These are phyloP conservation scores for Saccopteryx leptura DNA, from an alignment of 2,113 vertebrate genomes.

Conservation along the genomic window DNA sequence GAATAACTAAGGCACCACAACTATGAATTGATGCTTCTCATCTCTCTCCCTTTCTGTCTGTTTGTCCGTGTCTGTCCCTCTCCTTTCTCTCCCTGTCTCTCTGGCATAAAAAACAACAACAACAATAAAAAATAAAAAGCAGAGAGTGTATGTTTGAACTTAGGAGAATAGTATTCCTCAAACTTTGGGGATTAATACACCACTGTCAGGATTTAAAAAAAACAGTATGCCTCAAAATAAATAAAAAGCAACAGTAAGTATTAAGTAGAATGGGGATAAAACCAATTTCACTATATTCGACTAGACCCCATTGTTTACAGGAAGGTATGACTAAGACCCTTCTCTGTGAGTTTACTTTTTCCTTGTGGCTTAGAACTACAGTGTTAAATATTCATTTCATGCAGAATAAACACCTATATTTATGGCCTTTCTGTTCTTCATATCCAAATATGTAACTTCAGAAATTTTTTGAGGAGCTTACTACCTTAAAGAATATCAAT, in stretches of 20 bases:
- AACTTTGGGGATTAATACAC: not conserved
- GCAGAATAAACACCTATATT: not conserved
- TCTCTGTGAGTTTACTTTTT: not conserved
- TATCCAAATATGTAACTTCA: not conserved
- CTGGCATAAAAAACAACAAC: too few relatives aligned
- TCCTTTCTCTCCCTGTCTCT: too few relatives aligned
- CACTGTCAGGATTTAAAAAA: not conserved
- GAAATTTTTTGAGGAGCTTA: not conserved
- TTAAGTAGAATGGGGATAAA: not conserved
- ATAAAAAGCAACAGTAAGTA: not conserved
- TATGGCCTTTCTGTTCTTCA: not conserved
- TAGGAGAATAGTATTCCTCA: not conserved
- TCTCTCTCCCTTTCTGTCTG: too few relatives aligned
- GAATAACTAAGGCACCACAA: too few relatives aligned
- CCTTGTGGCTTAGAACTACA: not conserved
- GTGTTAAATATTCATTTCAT: not conserved
- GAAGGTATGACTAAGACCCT: not conserved
- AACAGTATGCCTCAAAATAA: not conserved
- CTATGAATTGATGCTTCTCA: too few relatives aligned
- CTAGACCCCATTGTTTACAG: not conserved
- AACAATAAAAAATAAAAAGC: too few relatives aligned
- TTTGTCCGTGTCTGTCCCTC: too few relatives aligned
- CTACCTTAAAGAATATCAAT: not conserved
- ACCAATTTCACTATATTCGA: not conserved
- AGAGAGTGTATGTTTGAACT: not conserved